These are phyloP conservation scores for Callocephalon fimbriatum DNA, from an alignment of 2,113 vertebrate species.

Conservation along the genomic window DNA sequence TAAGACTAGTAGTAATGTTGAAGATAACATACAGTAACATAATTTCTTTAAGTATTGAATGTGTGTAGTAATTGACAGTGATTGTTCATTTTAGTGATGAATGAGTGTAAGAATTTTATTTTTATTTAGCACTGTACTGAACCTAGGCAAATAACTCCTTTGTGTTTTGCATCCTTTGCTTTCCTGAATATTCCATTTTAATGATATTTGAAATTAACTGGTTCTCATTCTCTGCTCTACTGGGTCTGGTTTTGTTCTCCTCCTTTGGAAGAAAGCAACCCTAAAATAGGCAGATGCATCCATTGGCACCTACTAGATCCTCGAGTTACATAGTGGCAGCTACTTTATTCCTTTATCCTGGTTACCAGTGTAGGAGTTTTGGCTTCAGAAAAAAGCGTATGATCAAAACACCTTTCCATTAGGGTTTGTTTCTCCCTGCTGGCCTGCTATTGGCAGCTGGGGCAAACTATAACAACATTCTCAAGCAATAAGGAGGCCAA, in stretches of 20 bases:
- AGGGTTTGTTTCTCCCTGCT: slow-evolving; percentile 16
- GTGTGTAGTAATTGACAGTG: slow-evolving; percentile 31
- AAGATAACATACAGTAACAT: not conserved
- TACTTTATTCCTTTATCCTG: not conserved
- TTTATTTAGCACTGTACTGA: not conserved
- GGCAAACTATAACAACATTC: not conserved
- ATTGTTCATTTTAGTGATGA: slow-evolving; percentile 30
- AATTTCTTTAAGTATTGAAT: slow-evolving; percentile 3
- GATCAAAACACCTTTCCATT: not conserved
- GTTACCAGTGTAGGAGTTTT: not conserved
- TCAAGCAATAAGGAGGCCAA: not conserved
- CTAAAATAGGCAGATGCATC: not conserved
- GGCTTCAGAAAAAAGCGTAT: not conserved
- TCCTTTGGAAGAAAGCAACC: not conserved
- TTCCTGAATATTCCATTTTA: not conserved
- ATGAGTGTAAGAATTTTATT: not conserved
- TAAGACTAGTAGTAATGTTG: not conserved
- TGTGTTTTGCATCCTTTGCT: not conserved
- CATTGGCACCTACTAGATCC: not conserved
- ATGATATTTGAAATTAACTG: not conserved
- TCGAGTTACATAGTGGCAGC: not conserved
- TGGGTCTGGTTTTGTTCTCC: not conserved
- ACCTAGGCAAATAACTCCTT: not conserved
- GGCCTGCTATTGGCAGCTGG: not conserved
- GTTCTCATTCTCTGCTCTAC: not conserved